These are phyloP conservation scores for Erythrocercus mccallii DNA, from an alignment of 2,113 vertebrate species.

Conservation along the genomic window DNA sequence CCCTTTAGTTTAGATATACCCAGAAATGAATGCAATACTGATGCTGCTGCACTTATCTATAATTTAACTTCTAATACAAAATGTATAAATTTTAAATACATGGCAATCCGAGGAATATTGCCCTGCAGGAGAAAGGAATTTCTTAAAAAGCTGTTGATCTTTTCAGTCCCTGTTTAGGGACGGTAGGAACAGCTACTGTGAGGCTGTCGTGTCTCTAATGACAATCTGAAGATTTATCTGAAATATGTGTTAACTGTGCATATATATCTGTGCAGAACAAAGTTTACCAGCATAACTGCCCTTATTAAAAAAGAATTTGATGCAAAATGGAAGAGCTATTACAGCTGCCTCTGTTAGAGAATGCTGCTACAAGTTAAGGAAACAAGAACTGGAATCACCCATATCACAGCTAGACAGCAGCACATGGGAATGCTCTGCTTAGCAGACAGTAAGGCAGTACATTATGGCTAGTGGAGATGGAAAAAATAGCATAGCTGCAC, in stretches of 20 bases:
- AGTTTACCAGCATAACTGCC: not conserved
- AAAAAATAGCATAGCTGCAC: not conserved
- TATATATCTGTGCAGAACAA: not conserved
- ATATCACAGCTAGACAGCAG: not conserved
- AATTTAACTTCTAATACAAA: not conserved
- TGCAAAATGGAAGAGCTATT: not conserved
- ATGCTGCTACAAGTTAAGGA: not conserved
- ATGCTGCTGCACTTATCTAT: not conserved
- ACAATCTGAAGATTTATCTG: not conserved
- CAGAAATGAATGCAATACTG: not conserved
- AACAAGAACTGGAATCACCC: not conserved
- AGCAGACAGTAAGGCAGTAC: not conserved
- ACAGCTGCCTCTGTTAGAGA: not conserved
- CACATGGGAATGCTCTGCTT: not conserved
- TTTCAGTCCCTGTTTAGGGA: not conserved
- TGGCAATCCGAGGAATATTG: not conserved
- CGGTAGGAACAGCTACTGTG: not conserved
- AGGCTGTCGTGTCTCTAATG: not conserved
- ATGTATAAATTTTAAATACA: not conserved
- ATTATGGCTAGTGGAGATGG: not conserved
- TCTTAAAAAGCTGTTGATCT: not conserved
- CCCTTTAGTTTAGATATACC: not conserved
- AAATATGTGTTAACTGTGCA: not conserved
- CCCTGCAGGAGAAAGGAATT: not conserved
- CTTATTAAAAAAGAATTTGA: not conserved